Evolutionary conservation across 2,797 vertebrate species (phyloP).

Genomic region (Sternotherus odoratus): DNA sequence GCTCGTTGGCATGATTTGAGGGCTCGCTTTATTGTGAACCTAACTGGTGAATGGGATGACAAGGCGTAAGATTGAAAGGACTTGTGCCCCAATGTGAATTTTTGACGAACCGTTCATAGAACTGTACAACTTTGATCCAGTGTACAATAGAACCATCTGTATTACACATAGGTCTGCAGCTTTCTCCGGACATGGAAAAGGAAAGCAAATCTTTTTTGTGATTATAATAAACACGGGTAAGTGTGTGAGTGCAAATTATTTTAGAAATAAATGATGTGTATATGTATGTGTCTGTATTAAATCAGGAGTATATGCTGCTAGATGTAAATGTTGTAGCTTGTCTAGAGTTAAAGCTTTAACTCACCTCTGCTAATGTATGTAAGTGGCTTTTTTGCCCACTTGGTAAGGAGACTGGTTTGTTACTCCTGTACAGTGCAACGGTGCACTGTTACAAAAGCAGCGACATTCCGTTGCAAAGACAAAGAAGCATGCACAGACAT

Average conservation of each 20-base stretch:
- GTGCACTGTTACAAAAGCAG: constrained; percentile 63
- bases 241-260: constrained; percentile 13
- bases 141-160: constrained; percentile 39
- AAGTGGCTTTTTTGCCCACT: constrained; percentile 70
- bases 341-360: constrained; percentile 57
- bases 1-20: constrained; percentile 37
- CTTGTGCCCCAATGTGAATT: constrained; percentile 68
- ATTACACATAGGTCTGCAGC: constrained; percentile 31
- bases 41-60: constrained; percentile 23
- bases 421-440: constrained; percentile 59
- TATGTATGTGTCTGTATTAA: not conserved
- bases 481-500: constrained; percentile 74
- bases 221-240: constrained; percentile 59
- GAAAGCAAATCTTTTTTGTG: constrained; percentile 32
- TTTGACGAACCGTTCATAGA: constrained; percentile 59
- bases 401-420: constrained; percentile 61
- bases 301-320: not conserved
- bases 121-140: constrained; percentile 68
- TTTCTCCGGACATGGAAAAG: constrained; percentile 38
- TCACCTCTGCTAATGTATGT: constrained; percentile 49
- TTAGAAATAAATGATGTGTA: not conserved
- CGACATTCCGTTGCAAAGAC: constrained; percentile 74
- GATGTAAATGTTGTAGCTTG: constrained; percentile 31
- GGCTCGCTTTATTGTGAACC: constrained; percentile 53
- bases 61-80: constrained; percentile 67